Evolutionary conservation across 2,888 invertebrate species (phyloP).

Genomic region (Plemyria rubiginata): DNA sequence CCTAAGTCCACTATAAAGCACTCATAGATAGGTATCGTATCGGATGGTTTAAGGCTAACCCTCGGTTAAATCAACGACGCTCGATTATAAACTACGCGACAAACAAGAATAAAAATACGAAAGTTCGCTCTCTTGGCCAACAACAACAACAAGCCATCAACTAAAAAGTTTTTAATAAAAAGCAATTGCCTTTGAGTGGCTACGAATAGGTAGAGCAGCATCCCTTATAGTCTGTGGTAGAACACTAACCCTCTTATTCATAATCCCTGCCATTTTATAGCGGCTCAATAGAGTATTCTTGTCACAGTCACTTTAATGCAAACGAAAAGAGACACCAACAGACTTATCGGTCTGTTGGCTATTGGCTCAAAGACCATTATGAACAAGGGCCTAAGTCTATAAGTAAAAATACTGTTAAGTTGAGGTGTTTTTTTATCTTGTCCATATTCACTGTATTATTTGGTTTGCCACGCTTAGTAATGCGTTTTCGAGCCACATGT

Average conservation of each 20-base stretch:
- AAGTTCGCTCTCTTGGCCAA: constrained; percentile 28
- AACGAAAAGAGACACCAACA: too few relatives aligned
- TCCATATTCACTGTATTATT: too few relatives aligned
- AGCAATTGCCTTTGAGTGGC: not conserved
- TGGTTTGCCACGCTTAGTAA: too few relatives aligned
- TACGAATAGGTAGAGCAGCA: not conserved
- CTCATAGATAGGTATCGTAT: not conserved
- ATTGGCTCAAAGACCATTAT: too few relatives aligned
- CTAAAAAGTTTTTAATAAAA: constrained; percentile 6
- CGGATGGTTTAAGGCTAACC: not conserved
- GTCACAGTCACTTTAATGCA: too few relatives aligned
- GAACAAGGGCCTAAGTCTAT: not conserved
- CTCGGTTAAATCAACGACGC: constrained; percentile 27
- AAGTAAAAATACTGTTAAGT: not conserved
- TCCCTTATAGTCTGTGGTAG: too few relatives aligned
- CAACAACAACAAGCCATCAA: constrained; percentile 23
- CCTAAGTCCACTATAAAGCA: not conserved
- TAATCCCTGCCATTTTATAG: too few relatives aligned
- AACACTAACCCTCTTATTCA: too few relatives aligned
- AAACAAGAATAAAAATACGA: constrained; percentile 36
- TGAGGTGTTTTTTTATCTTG: not conserved
- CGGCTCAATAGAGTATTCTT: too few relatives aligned
- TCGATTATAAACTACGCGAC: constrained; percentile 37
- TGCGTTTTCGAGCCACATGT: too few relatives aligned
- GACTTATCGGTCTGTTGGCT: too few relatives aligned